Conservation (phyloP, 2,797 vertebrate genomes). For the Todus mexicanus region DNA sequence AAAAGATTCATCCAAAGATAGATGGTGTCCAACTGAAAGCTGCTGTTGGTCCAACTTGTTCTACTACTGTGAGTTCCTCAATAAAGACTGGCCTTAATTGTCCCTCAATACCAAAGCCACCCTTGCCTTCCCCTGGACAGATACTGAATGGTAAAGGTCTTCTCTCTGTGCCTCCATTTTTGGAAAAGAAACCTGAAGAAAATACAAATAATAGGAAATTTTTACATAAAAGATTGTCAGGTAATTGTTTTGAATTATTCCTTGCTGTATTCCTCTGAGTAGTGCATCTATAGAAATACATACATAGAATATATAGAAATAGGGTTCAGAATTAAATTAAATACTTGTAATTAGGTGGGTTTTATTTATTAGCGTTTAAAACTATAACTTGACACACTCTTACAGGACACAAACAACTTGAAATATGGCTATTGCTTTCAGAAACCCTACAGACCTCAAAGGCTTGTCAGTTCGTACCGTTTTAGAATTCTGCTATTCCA, state of each 20-base stretch:
- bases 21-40: slow-evolving; percentile 87
- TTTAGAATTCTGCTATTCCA: not conserved
- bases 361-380: not conserved
- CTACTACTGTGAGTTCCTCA: slow-evolving; percentile 84
- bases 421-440: not conserved
- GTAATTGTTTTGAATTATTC: slow-evolving; percentile 70
- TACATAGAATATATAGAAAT: not conserved
- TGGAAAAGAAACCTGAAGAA: slow-evolving; percentile 86
- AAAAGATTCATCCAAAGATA: slow-evolving; percentile 93
- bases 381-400: not conserved
- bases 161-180: slow-evolving; percentile 80
- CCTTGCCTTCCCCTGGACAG: slow-evolving; percentile 92
- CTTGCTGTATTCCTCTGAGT: not conserved
- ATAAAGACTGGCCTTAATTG: slow-evolving; percentile 99
- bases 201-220: slow-evolving; percentile 91
- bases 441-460: not conserved
- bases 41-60: slow-evolving; percentile 84
- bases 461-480: not conserved
- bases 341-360: not conserved
- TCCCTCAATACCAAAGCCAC: slow-evolving; percentile 99
- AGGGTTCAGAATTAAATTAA: not conserved
- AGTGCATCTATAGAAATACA: not conserved
- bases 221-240: slow-evolving; percentile 93
- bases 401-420: not conserved
- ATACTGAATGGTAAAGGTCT: slow-evolving; percentile 98